Base-by-base conservation (phyloP, 2,113 vertebrate species). In the Tretioscincus oriximinensis region DNA sequence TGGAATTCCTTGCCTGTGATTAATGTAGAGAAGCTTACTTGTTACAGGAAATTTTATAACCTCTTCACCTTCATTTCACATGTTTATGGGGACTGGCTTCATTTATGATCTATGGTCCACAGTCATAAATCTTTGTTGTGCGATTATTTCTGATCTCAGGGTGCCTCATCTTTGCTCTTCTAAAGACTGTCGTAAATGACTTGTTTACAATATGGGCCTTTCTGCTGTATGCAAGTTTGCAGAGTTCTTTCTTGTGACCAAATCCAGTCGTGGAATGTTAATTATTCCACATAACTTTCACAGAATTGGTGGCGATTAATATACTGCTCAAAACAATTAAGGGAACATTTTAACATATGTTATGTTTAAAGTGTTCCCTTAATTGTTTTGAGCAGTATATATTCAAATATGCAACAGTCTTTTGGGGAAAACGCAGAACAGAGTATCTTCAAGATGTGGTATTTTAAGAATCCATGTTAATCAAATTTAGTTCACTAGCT, bases 1-100 rank as follows among this genome's bases (percentile, higher is more conserved):
- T 92, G 90, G 89, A 94, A 95, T 94, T 94, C 93, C 90, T 95
- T 91, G 89, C 90, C 89, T 87, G 84, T 87, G 93, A 94, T 93
- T 93, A 93, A 91, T 75, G 90, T 88, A 92, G 94, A 93, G 90
- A 88, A 94, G 93, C 92, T 92, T 87, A 82, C 86, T 94, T 91
- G 94, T 90, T 94, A 91, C 90, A 90, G 94, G 79, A 87, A 90
- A 92, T 94, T 95, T 96, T 95, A 96, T 93, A 95, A 94, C 92
- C 93, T 77, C 75, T 87, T 95, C 93, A 93, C 93, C 94, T 94
- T 92, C 90, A 90, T 93, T 92, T 94, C 92, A 91, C 91, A 90
- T 94, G 90, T 95, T 96, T 95, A 95, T 95, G 92, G 90, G 92
- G 86, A 91, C 87, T 94, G 91, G 86, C 93, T 93, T 94, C 88